Percentiles rank a stretch among this genome's conserved stretches.
These are phyloP conservation scores for Phlogophora meticulosa DNA, from an alignment of 2,888 invertebrate species.

Conservation along the genomic window DNA sequence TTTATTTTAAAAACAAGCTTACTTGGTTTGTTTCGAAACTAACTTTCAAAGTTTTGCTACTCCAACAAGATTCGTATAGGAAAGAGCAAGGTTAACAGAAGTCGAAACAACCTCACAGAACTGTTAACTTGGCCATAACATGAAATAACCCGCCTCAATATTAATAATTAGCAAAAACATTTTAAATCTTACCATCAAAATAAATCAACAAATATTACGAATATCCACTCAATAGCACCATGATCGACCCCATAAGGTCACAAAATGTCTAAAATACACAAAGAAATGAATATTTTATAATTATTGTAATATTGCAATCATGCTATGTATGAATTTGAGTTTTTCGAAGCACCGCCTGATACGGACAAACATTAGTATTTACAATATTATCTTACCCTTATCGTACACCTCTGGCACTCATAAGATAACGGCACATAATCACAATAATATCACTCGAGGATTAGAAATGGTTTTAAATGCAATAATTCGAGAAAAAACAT, in stretches of 20 bases:
- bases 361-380: conserved; percentile 74
- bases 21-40: conserved; percentile 43
- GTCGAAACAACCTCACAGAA: conserved; percentile 37
- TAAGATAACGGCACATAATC: conserved; percentile 88
- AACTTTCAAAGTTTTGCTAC: conserved; percentile 54
- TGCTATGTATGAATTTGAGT: conserved; percentile 58
- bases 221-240: background rate
- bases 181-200: conserved; percentile 11
- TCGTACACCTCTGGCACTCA: conserved; percentile 84
- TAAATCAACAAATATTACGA: conserved; percentile 19
- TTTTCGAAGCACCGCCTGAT: conserved; percentile 73
- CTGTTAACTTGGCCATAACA: conserved; percentile 55
- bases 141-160: conserved; percentile 34
- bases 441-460: conserved; percentile 80
- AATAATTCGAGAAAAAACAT: conserved; percentile 82
- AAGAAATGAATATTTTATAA: conserved; percentile 47
- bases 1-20: conserved; percentile 35
- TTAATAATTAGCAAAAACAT: conserved; percentile 42
- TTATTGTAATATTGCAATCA: conserved; percentile 52
- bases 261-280: conserved; percentile 32
- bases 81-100: conserved; percentile 50
- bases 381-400: conserved; percentile 84
- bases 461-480: conserved; percentile 72
- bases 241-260: conserved; percentile 31
- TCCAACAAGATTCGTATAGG: conserved; percentile 74